These are phyloP conservation scores for Brachionus paranguensis DNA, from an alignment of 1,140 invertebrate genomes.

Conservation along the genomic window DNA sequence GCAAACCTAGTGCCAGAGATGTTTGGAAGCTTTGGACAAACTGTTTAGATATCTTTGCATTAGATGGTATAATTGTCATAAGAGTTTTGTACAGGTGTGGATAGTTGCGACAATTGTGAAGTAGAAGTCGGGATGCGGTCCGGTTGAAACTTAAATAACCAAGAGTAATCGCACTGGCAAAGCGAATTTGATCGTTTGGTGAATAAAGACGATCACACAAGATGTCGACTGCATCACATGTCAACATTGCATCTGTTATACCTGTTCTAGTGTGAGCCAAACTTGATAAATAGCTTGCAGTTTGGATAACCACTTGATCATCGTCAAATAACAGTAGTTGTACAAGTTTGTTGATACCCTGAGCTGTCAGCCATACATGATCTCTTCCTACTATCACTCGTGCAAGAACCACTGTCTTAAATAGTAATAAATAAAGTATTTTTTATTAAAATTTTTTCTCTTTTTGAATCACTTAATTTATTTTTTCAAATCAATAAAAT, in stretches of 20 bases:
- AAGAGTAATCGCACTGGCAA: constrained; percentile 49
- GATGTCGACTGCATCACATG: constrained; percentile 44
- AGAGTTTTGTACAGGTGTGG: constrained; percentile 50
- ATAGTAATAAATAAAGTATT: not conserved
- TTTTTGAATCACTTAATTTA: not conserved
- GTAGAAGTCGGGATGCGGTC: constrained; percentile 49
- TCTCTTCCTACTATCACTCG: constrained; percentile 52
- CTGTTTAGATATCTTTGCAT: constrained; percentile 50
- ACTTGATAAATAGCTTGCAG: constrained; percentile 45
- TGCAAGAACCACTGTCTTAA: constrained; percentile 52
- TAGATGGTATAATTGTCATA: constrained; percentile 49
- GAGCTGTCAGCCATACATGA: constrained; percentile 51
- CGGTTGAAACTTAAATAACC: constrained; percentile 55
- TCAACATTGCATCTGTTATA: constrained; percentile 55
- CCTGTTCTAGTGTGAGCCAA: constrained; percentile 54
- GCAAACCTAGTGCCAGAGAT: constrained; percentile 50
- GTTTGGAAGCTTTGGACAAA: constrained; percentile 52
- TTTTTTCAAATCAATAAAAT: constrained; percentile 30
- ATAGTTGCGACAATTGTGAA: constrained; percentile 50
- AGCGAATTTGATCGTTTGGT: constrained; percentile 43
- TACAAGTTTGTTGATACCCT: constrained; percentile 49
- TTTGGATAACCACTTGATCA: constrained; percentile 29
- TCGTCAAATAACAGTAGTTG: constrained; percentile 43
- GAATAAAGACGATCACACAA: constrained; percentile 18
- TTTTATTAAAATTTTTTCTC: not conserved